Percentiles rank a stretch among this genome's conserved stretches.
phyloP scores from a whole-genome alignment of 2,888 invertebrate species.

The Lapara coniferarum region DNA sequence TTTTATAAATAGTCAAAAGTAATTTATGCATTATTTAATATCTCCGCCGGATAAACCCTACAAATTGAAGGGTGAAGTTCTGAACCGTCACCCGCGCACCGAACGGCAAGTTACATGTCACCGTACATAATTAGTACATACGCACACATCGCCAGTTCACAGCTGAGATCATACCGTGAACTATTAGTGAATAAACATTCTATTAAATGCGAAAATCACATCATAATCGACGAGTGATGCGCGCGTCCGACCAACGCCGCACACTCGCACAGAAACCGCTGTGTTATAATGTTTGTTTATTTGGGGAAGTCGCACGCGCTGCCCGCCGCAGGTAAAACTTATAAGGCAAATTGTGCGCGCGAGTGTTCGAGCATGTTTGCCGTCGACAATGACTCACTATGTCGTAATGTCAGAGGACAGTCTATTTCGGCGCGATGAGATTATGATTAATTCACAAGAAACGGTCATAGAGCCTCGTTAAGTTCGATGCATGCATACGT shows the following conservation, averaged over 20 bases:
- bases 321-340: constrained; percentile 42
- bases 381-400: constrained; percentile 73
- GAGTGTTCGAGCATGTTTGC: constrained; percentile 58
- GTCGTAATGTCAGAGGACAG: constrained; percentile 73
- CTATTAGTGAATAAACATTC: constrained; percentile 56
- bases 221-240: constrained; percentile 60
- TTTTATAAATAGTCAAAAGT: too few species aligned
- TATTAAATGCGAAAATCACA: constrained; percentile 60
- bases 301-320: constrained; percentile 60
- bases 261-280: constrained; percentile 80
- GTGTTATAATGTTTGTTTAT: constrained; percentile 70
- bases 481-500: constrained; percentile 37
- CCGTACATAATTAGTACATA: neutral
- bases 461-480: constrained; percentile 39
- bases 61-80: neutral
- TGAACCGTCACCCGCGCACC: neutral
- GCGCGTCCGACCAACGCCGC: constrained; percentile 26
- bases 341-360: constrained; percentile 62
- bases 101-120: constrained; percentile 8
- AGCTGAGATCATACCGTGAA: constrained; percentile 54
- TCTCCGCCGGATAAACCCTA: neutral
- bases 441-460: constrained; percentile 65
- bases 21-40: neutral
- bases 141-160: constrained; percentile 5
- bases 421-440: constrained; percentile 79